Evolutionary conservation across 2,113 vertebrate genomes (phyloP), one percentile per base, ranked within the genome.

Genomic region (Salvelinus namaycush): DNA sequence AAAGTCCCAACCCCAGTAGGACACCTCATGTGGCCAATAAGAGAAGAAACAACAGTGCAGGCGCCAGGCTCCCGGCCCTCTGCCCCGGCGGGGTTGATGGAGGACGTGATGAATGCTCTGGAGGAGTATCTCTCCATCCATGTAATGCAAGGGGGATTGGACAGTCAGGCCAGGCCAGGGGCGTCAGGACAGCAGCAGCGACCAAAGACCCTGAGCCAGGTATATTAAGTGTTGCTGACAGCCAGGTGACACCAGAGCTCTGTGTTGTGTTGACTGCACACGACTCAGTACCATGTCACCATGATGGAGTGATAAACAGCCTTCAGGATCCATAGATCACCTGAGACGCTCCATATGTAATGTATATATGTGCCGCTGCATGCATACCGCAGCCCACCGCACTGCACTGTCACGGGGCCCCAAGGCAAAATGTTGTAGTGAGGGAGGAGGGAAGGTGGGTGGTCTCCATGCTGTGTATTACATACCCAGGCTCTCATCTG

Each of bases 401-500:
- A 27, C 68, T 71, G 57, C 65, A 64, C 34, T 20, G 48, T 79
- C 75, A 70, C 73, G 70, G 39, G 54, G 59, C 60, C 75, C 67
- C 9, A 59, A 62, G 59, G 59, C 59, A 22, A 7, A 2, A 9
- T 8, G 18, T 20, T 62, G 59, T n/a, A 16, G 59, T 2, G 59
- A 22, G n/a, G 54, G 18, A 20, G 54, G 14, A 57, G 54, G 54
- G 16, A 20, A 3, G 14, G 54, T 5, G 54, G 4, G 54, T 62
- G 59, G 59, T 83, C 44, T 54, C 73, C 76, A 74, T 31, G n/a
- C 29, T 1, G 27, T 76, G 76, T 39, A 82, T 78, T 80, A 73
- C 73, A 22, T 77, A 72, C 78, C 72, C 73, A 75, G 27, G 71
- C 79, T 83, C 79, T 88, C 84, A 83, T 91, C 83, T 89, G 83